Evolutionary conservation across 2,888 invertebrate species (phyloP).

Genomic region (Monoplex corrugatus): DNA sequence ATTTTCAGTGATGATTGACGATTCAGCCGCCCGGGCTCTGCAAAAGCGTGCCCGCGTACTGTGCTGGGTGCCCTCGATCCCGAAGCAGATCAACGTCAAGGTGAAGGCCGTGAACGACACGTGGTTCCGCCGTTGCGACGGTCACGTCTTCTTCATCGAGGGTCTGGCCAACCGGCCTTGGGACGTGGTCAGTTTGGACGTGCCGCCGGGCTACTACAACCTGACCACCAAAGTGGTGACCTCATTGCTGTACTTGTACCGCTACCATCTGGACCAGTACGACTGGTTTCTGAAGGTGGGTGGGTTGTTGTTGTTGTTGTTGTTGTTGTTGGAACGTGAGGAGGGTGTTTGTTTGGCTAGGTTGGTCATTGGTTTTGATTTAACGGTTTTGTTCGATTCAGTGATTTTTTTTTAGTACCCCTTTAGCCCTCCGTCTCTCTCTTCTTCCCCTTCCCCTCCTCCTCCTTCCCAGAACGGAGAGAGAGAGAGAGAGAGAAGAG

Average conservation of each 20-base stretch:
- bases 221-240: slow-evolving; percentile 33
- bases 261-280: slow-evolving; percentile 38
- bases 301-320: neutral
- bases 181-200: slow-evolving; percentile 45
- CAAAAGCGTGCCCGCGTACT: slow-evolving; percentile 83
- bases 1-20: slow-evolving; percentile 42
- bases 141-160: slow-evolving; percentile 81
- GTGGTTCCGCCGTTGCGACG: slow-evolving; percentile 92
- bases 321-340: neutral
- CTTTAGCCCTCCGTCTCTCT: neutral
- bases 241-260: slow-evolving; percentile 32
- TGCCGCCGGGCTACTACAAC: slow-evolving; percentile 29
- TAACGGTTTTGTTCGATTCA: neutral
- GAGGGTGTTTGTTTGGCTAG: neutral
- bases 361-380: neutral
- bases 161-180: neutral
- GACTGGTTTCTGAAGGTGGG: slow-evolving; percentile 48
- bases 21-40: slow-evolving; percentile 24
- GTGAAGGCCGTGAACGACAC: slow-evolving; percentile 95
- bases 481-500: neutral
- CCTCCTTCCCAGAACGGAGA: no score
- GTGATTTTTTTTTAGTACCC: neutral
- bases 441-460: neutral
- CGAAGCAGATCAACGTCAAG: slow-evolving; percentile 91
- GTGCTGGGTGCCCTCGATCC: slow-evolving; percentile 98